Base-by-base conservation (phyloP, 2,888 invertebrate genomes). In the Chymomyza procnemis region DNA sequence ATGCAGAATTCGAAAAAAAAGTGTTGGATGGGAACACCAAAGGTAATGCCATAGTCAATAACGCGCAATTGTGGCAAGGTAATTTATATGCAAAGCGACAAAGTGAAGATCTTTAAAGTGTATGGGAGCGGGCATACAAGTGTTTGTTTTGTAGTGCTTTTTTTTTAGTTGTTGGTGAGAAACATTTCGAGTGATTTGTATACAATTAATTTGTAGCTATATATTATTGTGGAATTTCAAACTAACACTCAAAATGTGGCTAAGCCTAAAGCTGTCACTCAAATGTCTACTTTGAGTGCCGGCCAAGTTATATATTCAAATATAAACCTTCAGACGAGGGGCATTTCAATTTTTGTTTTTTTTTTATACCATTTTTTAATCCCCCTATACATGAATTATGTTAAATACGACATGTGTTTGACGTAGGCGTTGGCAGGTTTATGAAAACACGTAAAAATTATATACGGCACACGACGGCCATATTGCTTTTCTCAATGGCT, bases 91-190 rank as follows among this genome's bases (percentile, higher is more conserved):
- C 84, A 85, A 83, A 83, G 71, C 26, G 58, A 61, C 70, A 67
- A 78, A 84, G 81, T 84, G 77, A 86, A 75, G 85, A 82, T 86
- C 87, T 41, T 84, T 85, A 84, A 86, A 85, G 82, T 41, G 12
- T 84, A 86, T 82, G 77, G 78, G 79, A 62, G 22, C 55, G 55
- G 73, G 16, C 52, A 61, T 65, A 72, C 66, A 58, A 9, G 12
- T 58, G 34, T 30, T 34, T 26, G 52, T 54, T 50, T 61, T 59
- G 3, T 22, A 55, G n/a, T 55, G 14, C 41, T 47, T n/a, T 41
- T 56, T n/a, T 18, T 34, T 61, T 47, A n/a, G n/a, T n/a, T 50
- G 16, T 83, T 86, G 86, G 79, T 69, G 56, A 66, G 67, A 69
- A 73, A 74, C 73, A 77, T 67, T 71, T 73, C 64, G 64, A 73